Conservation (phyloP, 2,888 invertebrate genomes). For the Diplazon laetatorius region DNA sequence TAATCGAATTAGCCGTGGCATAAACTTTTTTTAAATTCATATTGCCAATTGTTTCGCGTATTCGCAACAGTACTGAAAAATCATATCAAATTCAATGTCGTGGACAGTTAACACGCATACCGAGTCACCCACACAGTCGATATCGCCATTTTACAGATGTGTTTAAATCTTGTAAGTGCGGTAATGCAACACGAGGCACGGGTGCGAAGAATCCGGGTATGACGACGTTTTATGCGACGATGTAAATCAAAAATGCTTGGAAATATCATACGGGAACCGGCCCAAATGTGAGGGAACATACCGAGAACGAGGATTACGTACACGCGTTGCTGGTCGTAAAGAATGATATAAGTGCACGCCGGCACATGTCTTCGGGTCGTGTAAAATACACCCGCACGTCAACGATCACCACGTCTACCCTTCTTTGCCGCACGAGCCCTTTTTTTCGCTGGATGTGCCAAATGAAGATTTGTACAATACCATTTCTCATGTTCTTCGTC, state of each 20-base stretch:
- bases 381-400: conserved; percentile 70
- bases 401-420: conserved; percentile 40
- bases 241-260: conserved; percentile 80
- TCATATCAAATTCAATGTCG: conserved; percentile 44
- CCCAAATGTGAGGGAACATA: conserved; percentile 40
- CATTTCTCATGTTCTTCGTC: conserved; percentile 33
- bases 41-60: neutral
- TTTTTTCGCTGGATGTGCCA: conserved; percentile 64
- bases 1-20: no score
- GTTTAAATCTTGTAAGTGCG: conserved; percentile 28
- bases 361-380: conserved; percentile 80
- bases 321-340: conserved; percentile 77
- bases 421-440: conserved; percentile 34
- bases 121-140: neutral
- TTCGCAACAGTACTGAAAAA: conserved; percentile 33
- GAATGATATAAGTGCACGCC: conserved; percentile 82
- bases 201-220: conserved; percentile 36
- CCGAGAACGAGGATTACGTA: conserved; percentile 63
- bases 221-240: conserved; percentile 75
- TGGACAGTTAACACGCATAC: neutral
- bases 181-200: conserved; percentile 48
- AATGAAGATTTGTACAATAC: conserved; percentile 78
- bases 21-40: no score
- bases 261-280: conserved; percentile 75
- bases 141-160: conserved; percentile 41